phyloP scores from a whole-genome alignment of 2,113 vertebrate species.

The Dromaius novaehollandiae region DNA sequence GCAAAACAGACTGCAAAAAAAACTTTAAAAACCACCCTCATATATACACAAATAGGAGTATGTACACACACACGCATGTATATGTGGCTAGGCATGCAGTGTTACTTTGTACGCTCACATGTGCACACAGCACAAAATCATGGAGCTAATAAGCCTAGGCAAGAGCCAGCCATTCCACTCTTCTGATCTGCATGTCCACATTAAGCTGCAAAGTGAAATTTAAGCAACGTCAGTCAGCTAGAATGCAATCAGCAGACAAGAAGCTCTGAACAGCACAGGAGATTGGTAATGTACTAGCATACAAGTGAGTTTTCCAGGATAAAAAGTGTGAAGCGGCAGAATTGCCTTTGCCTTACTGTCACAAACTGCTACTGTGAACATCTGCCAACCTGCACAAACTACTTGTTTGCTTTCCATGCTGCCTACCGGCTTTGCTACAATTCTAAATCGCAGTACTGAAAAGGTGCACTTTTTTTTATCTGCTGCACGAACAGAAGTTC shows the following conservation, averaged over 20 bases:
- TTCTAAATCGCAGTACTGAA: background rate
- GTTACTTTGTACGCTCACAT: fast-evolving
- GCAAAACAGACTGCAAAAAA: background rate
- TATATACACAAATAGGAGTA: fast-evolving
- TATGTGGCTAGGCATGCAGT: fast-evolving
- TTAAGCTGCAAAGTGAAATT: constrained; percentile 26
- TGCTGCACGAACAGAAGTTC: background rate
- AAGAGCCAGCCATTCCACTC: constrained; percentile 32
- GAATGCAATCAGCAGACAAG: background rate
- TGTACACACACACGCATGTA: fast-evolving
- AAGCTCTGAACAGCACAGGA: background rate
- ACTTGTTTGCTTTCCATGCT: background rate
- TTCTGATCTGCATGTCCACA: fast-evolving
- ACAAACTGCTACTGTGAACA: background rate
- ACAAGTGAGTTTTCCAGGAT: background rate
- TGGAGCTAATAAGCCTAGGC: background rate
- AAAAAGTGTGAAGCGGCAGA: background rate
- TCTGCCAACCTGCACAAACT: background rate
- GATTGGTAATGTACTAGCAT: background rate
- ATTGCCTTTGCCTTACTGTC: background rate
- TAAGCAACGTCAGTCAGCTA: background rate
- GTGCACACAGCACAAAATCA: background rate
- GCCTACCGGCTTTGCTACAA: background rate
- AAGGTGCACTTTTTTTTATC: background rate
- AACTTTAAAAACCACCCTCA: background rate